These are phyloP conservation scores for Anthopleura xanthogrammica DNA, from an alignment of 92 coral and sea anemone species.

Conservation along the genomic window DNA sequence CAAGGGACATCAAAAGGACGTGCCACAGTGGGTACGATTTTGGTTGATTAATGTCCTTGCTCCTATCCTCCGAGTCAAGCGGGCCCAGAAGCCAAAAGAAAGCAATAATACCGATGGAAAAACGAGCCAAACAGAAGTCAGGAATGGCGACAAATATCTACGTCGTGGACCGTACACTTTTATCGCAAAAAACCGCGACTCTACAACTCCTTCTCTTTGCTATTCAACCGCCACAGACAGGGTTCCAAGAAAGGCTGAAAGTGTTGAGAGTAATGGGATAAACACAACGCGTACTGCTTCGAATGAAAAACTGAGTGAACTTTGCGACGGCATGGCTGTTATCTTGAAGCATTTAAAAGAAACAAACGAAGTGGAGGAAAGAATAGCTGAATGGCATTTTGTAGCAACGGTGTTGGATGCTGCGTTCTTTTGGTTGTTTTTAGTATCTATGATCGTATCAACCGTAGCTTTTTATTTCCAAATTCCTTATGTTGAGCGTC, in stretches of 20 bases:
- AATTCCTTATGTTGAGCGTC: constrained; percentile 42
- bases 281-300: constrained; percentile 30
- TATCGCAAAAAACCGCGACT: constrained; percentile 1
- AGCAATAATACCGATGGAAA: not conserved
- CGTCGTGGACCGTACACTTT: constrained; percentile 20
- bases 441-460: constrained; percentile 52
- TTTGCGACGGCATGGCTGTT: constrained; percentile 52
- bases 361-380: constrained; percentile 43
- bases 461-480: constrained; percentile 63
- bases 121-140: not conserved
- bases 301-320: constrained; percentile 56
- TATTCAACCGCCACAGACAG: not conserved
- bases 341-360: constrained; percentile 64
- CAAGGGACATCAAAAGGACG: constrained; percentile 56
- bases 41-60: constrained; percentile 69
- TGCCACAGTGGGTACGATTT: constrained; percentile 74
- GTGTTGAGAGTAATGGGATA: constrained; percentile 25
- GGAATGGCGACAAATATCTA: not conserved
- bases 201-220: constrained; percentile 12
- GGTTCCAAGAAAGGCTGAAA: constrained; percentile 3
- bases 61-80: constrained; percentile 59
- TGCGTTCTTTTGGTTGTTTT: constrained; percentile 80
- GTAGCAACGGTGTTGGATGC: constrained; percentile 83
- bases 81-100: not conserved
- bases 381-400: constrained; percentile 86